These are phyloP conservation scores for Mugil cephalus DNA, from an alignment of 2,113 vertebrate species.

Conservation along the genomic window DNA sequence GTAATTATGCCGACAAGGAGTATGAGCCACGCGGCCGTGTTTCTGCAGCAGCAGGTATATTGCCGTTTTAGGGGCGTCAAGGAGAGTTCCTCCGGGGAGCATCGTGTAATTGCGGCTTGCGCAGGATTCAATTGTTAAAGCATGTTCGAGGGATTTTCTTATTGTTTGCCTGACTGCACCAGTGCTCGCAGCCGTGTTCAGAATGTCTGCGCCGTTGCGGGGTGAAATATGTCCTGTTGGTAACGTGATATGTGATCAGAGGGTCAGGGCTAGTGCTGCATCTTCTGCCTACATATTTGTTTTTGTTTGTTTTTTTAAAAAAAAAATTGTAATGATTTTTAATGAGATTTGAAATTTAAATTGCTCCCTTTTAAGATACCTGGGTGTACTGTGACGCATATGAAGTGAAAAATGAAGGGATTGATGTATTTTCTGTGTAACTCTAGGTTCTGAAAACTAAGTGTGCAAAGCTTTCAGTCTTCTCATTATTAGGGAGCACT, in stretches of 20 bases:
- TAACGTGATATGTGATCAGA: conserved; percentile 55
- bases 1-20: conserved; percentile 76
- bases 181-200: conserved; percentile 24
- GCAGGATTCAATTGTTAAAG: conserved; percentile 68
- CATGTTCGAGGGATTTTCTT: conserved; percentile 72
- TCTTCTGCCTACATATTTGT: conserved; percentile 15
- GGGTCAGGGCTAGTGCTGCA: conserved; percentile 27
- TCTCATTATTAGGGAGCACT: too few species aligned
- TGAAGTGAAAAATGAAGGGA: too few species aligned
- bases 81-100: conserved; percentile 61
- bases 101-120: conserved; percentile 68
- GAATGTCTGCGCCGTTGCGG: conserved; percentile 39
- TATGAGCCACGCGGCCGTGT: conserved; percentile 70
- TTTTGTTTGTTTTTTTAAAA: too few species aligned
- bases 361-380: too few species aligned
- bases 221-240: conserved; percentile 40
- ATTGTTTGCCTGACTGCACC: conserved; percentile 79
- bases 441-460: too few species aligned
- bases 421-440: too few species aligned
- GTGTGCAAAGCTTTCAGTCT: too few species aligned
- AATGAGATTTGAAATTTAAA: not conserved
- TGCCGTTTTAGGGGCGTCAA: conserved; percentile 74
- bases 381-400: too few species aligned
- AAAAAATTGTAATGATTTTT: too few species aligned
- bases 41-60: conserved; percentile 68